These are phyloP conservation scores for Emys orbicularis DNA, from an alignment of 2,797 vertebrate genomes.

Conservation along the genomic window DNA sequence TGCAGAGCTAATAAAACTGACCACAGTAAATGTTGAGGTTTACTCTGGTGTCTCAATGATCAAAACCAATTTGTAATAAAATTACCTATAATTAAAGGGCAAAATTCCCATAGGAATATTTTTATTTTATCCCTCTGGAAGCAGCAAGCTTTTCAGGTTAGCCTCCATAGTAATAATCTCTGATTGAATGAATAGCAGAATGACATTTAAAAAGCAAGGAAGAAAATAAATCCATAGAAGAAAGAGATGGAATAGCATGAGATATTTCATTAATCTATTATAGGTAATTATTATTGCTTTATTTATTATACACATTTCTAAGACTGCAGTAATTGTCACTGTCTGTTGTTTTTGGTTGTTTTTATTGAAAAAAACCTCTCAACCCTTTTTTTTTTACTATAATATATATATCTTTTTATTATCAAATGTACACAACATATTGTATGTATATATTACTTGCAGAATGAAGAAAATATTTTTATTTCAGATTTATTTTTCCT, in stretches of 20 bases:
- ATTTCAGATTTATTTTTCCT: background rate
- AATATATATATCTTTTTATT: background rate
- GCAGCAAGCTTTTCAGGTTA: conserved; percentile 40
- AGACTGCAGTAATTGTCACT: background rate
- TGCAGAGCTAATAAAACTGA: conserved; percentile 15
- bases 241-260: background rate
- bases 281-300: background rate
- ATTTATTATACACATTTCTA: background rate
- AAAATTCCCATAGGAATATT: conserved; percentile 38
- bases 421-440: background rate
- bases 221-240: background rate
- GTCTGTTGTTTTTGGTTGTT: background rate
- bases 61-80: conserved; percentile 64
- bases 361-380: background rate
- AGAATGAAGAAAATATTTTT: background rate
- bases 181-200: conserved; percentile 31
- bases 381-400: background rate
- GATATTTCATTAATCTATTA: conserved; percentile 7
- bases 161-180: conserved; percentile 40
- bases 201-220: conserved; percentile 48
- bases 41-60: conserved; percentile 39
- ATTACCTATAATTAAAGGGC: conserved; percentile 65
- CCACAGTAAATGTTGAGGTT: conserved; percentile 49
- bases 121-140: conserved; percentile 47
- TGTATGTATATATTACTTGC: background rate